Conservation (phyloP, 2,113 vertebrate genomes). For the Chloroceryle aenea region DNA sequence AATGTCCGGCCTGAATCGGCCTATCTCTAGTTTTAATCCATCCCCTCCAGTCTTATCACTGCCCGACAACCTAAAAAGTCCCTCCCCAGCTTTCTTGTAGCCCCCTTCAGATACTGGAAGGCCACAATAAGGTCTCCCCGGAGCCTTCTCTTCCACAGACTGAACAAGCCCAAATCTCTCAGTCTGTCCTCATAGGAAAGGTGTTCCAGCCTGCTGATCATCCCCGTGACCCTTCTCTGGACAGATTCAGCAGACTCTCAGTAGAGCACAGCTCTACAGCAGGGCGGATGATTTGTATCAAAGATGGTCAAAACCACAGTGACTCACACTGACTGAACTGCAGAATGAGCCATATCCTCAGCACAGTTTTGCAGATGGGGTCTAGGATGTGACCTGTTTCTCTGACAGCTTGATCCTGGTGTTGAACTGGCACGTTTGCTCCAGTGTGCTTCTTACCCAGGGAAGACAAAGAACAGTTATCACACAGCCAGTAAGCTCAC, state of each 20-base stretch:
- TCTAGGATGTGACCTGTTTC: not conserved
- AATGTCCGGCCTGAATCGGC: too few relatives aligned
- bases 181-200: too few relatives aligned
- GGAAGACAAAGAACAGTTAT: not conserved
- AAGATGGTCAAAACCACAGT: not conserved
- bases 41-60: too few relatives aligned
- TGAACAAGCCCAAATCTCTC: too few relatives aligned
- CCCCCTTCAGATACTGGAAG: too few relatives aligned
- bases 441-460: not conserved
- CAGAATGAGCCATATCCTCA: not conserved
- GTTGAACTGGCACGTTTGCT: not conserved
- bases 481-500: not conserved
- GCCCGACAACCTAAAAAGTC: too few relatives aligned
- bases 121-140: too few relatives aligned
- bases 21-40: too few relatives aligned
- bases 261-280: not conserved
- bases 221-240: too few relatives aligned
- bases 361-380: not conserved
- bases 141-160: too few relatives aligned
- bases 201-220: too few relatives aligned
- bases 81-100: too few relatives aligned
- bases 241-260: not conserved
- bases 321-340: not conserved
- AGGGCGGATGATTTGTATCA: not conserved
- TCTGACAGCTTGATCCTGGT: not conserved